A percentile compares a stretch with the other conserved stretches of the same genome.
phyloP scores from a whole-genome alignment of 30 jellyfish, hydroid and myxozoan genomes.

The Hydractinia echinata region DNA sequence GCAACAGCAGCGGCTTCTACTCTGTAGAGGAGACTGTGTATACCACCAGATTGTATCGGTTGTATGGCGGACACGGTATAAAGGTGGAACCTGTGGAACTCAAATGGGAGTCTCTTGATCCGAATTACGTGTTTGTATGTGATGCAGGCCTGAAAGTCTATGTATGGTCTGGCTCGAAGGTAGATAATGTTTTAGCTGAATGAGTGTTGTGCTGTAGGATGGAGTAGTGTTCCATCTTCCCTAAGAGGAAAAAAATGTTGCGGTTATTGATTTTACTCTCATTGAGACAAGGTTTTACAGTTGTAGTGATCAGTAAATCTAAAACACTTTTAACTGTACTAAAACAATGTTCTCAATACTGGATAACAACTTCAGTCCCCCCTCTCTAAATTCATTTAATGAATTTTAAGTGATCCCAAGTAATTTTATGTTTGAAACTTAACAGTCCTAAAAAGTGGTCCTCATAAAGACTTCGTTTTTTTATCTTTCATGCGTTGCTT shows the following conservation, averaged over 20 bases:
- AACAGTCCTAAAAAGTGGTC: no score
- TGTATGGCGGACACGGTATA: constrained; percentile 88
- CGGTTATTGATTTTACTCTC: no score
- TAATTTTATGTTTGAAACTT: background rate
- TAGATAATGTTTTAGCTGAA: background rate
- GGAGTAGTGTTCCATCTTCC: no score
- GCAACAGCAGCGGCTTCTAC: constrained; percentile 80
- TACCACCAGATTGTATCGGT: constrained; percentile 75
- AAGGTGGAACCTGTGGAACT: constrained; percentile 96
- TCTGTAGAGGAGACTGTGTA: constrained; percentile 94
- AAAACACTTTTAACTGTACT: no score
- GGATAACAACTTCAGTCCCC: no score
- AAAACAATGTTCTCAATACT: no score
- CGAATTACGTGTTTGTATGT: constrained; percentile 82
- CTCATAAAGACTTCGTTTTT: background rate
- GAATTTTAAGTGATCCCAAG: background rate
- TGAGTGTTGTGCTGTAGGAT: background rate
- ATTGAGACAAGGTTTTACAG: no score
- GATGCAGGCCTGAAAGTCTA: constrained; percentile 87
- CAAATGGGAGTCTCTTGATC: constrained; percentile 85
- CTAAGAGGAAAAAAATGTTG: no score
- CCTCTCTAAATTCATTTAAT: no score
- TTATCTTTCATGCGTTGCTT: background rate
- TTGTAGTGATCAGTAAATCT: no score
- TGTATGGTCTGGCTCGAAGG: constrained; percentile 98